phyloP scores from a whole-genome alignment of 2,113 vertebrate species.

The Baryphthengus martii region DNA sequence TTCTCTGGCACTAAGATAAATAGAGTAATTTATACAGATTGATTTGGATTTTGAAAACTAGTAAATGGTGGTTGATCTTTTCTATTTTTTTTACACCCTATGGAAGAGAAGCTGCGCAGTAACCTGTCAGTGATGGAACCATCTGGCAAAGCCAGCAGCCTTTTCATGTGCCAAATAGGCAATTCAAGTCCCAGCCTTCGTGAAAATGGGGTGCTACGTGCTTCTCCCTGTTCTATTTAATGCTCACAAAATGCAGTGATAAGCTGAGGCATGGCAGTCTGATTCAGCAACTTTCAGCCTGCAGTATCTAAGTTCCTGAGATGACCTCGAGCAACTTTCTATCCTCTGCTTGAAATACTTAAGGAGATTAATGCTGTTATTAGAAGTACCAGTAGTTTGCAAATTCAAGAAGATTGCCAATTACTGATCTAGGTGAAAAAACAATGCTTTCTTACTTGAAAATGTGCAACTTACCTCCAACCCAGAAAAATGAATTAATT shows the following conservation, averaged over 20 bases:
- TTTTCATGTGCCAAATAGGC: not conserved
- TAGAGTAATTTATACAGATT: constrained; percentile 40
- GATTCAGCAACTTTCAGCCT: not conserved
- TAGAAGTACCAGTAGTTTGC: not conserved
- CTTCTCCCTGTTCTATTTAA: not conserved
- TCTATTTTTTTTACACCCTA: not conserved
- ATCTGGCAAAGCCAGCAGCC: constrained; percentile 12
- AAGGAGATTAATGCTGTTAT: not conserved
- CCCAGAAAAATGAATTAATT: not conserved
- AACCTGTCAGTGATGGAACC: not conserved
- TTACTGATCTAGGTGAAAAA: not conserved
- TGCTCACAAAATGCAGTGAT: not conserved
- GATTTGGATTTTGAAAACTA: constrained; percentile 43
- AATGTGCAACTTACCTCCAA: not conserved
- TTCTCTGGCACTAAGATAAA: not conserved
- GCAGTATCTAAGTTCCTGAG: not conserved
- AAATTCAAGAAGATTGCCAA: not conserved
- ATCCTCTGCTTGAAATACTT: not conserved
- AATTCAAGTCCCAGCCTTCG: not conserved
- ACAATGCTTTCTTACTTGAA: not conserved
- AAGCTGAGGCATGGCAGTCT: not conserved
- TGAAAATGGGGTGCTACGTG: not conserved
- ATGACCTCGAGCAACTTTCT: not conserved
- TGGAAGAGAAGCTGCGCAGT: constrained; percentile 6
- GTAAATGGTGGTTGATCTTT: constrained; percentile 10